Evolutionary conservation across 2,113 vertebrate species (phyloP), one percentile per base, ranked within the genome.

Genomic region (Megalops atlanticus): DNA sequence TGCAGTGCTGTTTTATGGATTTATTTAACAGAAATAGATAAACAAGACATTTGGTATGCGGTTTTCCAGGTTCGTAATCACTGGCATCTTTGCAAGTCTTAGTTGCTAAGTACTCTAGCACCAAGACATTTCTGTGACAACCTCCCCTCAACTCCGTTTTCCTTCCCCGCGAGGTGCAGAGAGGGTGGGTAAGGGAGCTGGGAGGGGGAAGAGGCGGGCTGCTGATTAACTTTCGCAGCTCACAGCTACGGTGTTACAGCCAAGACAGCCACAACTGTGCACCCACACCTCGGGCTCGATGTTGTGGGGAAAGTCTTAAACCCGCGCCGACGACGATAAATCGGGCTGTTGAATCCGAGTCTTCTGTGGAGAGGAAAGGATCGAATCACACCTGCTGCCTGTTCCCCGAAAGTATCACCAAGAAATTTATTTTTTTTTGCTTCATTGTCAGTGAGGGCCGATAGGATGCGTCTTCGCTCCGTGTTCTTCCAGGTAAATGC

Each of bases 191-290:
- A 71, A 40, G 12, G 15, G 64, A 47, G 16, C 36, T 71, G 69
- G 69, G 69, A 35, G 31, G 39, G 72, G 54, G 54, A 36, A 35
- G 68, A 71, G 75, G 58, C 40, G 75, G 35, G 43, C 14, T 40
- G 43, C n/a, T 81, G 21, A 39, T 72, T 71, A 43, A 77, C 68
- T 76, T 82, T 82, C 33, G 16, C 49, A 52, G 75, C 41, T 49
- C 39, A 40, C 54, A 39, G 73, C 52, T 39, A 35, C 16, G 7
- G 68, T 76, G 40, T 70, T 54, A 81, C 33, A 49, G 64, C 80
- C 54, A 31, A 81, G 41, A 54, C 58, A 43, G 15, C 31, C 76
- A 78, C 64, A 47, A 52, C 76, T 54, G 68, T 21, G 36, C 47
- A 71, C 58, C 39, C 12, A 47, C 24, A 71, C 68, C 31, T 39